These are phyloP conservation scores for Menura novaehollandiae DNA, from an alignment of 2,113 vertebrate genomes.

Conservation along the genomic window DNA sequence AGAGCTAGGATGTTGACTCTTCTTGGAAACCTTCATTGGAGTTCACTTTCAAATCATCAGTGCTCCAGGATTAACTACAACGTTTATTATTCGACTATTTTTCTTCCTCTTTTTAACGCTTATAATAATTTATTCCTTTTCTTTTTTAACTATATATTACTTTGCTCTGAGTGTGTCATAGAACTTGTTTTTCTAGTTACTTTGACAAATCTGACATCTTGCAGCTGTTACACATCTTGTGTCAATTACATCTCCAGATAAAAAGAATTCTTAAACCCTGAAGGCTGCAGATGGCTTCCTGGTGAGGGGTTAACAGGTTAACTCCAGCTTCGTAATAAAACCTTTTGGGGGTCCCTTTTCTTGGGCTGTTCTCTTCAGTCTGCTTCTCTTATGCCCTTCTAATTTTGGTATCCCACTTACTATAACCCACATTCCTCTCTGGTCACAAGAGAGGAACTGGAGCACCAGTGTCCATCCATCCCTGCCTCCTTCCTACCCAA, in stretches of 20 bases:
- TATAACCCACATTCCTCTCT: not conserved
- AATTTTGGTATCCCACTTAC: not conserved
- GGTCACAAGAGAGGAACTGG: not conserved
- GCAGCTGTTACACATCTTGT: constrained; percentile 55
- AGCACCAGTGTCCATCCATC: not conserved
- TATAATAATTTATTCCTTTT: not conserved
- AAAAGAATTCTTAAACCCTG: constrained; percentile 57
- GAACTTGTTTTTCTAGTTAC: constrained; percentile 43
- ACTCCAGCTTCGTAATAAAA: not conserved
- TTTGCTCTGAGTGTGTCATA: not conserved
- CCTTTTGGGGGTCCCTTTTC: not conserved
- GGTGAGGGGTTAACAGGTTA: constrained; percentile 51
- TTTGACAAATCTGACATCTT: constrained; percentile 39
- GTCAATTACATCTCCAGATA: constrained; percentile 50
- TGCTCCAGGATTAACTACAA: not conserved
- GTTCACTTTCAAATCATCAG: not conserved
- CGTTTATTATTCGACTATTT: not conserved
- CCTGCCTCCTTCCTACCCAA: not conserved
- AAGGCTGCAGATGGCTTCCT: constrained; percentile 56
- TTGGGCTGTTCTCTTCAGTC: not conserved
- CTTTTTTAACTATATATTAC: not conserved
- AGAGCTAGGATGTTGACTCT: not conserved
- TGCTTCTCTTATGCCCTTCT: not conserved
- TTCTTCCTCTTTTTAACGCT: not conserved
- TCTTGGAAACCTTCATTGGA: not conserved